Evolutionary conservation across 1,140 invertebrate genomes (phyloP), one percentile per base, ranked within the genome.

Genomic region (Centruroides sculpturatus): DNA sequence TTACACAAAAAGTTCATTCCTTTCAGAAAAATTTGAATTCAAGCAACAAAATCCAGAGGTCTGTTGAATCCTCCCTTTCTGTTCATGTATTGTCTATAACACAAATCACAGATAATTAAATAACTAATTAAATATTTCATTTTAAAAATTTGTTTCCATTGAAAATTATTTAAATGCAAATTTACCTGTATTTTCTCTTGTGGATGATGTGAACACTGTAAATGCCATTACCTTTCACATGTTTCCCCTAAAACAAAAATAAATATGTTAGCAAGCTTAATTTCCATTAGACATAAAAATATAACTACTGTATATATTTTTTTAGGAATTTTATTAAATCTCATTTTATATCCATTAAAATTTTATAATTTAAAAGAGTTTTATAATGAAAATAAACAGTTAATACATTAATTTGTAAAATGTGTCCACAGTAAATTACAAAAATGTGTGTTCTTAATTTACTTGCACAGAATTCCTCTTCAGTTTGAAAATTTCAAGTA

Each of bases 1-100:
- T 23, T 23, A 23, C 23, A 23, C 23, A 23, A 23, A n/a, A 23
- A 23, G 23, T 23, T 23, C 23, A 41, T 41, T 8, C 8, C 41
- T 41, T 41, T 41, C 3, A 41, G 5, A 5, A 5, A 41, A 41
- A 41, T 41, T 41, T 6, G 41, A 46, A 47, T 51, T 67, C 54
- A 76, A 49, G 87, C 87, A 54, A 94, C 89, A 79, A 92, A 92
- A 76, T 99, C 96, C 56, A 99, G 77, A 48, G 96, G 95, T 71
- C 96, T 81, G 74, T 99, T 99, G 76, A 99, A 99, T 61, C 96
- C 96, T 66, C 96, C 96, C 77, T 96, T 94, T 60, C 96, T 82
- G 75, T 99, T 99, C 96, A 99, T 99, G 71, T 99, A 99, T 76
- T 99, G 96, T 61, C 94, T 83, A 74, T 6, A 69, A 54, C 34